These are phyloP conservation scores for Lochmaea crataegi DNA, from an alignment of 2,888 invertebrate genomes.

Conservation along the genomic window DNA sequence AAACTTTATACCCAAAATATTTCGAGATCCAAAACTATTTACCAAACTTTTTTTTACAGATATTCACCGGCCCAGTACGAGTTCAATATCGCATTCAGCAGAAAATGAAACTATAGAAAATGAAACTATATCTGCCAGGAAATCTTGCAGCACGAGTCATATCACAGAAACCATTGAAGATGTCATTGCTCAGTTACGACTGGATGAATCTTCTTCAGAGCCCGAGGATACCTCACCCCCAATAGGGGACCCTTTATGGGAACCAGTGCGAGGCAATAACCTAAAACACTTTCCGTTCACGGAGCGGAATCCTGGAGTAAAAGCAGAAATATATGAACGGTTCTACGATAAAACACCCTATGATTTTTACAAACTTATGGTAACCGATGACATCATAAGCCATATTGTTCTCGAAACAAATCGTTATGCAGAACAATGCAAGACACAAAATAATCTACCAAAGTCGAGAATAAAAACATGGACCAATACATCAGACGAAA, in stretches of 20 bases:
- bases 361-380: slow-evolving; percentile 1
- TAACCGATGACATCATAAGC: no score
- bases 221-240: background rate
- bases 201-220: background rate
- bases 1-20: background rate
- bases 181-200: background rate
- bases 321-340: slow-evolving; percentile 4
- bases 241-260: background rate
- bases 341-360: slow-evolving; percentile 1
- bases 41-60: background rate
- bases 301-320: background rate
- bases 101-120: background rate
- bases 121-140: background rate
- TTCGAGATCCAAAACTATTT: slow-evolving; percentile 3
- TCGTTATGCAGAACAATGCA: slow-evolving; percentile 12
- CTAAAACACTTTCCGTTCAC: background rate
- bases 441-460: slow-evolving; percentile 27
- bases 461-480: slow-evolving; percentile 25
- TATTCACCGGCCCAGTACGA: background rate
- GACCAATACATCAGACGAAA: slow-evolving; percentile 11
- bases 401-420: background rate
- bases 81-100: background rate
- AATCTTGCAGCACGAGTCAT: slow-evolving; percentile 2
- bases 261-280: background rate
- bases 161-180: slow-evolving; percentile 6